phyloP scores from a whole-genome alignment of 1,140 invertebrate species.

The Penaeus vannamei region DNA sequence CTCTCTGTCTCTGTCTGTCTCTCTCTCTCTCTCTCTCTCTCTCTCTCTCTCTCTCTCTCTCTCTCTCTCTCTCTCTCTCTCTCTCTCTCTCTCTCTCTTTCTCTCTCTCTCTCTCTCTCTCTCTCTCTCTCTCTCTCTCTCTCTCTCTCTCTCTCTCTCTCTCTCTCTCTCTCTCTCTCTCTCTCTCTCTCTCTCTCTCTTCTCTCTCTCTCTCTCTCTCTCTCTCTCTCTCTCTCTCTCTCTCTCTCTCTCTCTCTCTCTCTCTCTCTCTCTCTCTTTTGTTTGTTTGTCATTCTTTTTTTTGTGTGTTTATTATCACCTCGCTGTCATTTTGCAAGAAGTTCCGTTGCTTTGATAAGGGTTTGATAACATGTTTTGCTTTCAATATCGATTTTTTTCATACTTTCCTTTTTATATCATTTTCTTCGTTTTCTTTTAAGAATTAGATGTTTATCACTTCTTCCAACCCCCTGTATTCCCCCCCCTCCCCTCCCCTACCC shows the following conservation, averaged over 20 bases:
- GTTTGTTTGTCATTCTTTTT: not conserved
- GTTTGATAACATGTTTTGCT: not conserved
- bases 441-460: not conserved
- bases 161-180: slow-evolving; percentile 16
- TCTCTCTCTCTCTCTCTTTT: slow-evolving; percentile 11
- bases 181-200: slow-evolving; percentile 29
- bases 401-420: not conserved
- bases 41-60: slow-evolving; percentile 19
- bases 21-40: slow-evolving; percentile 19
- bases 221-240: slow-evolving; percentile 2
- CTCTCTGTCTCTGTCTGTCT: not conserved
- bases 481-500: not conserved
- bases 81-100: not conserved
- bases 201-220: not conserved
- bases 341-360: not conserved
- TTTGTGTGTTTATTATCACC: not conserved
- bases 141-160: slow-evolving; percentile 2
- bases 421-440: too few relatives aligned
- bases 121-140: not conserved
- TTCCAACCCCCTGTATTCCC: not conserved
- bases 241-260: slow-evolving; percentile 16
- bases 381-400: too few relatives aligned
- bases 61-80: not conserved
- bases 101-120: not conserved
- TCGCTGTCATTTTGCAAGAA: not conserved